Base-by-base conservation (phyloP, 2,797 vertebrate species). In the Catharus ustulatus region DNA sequence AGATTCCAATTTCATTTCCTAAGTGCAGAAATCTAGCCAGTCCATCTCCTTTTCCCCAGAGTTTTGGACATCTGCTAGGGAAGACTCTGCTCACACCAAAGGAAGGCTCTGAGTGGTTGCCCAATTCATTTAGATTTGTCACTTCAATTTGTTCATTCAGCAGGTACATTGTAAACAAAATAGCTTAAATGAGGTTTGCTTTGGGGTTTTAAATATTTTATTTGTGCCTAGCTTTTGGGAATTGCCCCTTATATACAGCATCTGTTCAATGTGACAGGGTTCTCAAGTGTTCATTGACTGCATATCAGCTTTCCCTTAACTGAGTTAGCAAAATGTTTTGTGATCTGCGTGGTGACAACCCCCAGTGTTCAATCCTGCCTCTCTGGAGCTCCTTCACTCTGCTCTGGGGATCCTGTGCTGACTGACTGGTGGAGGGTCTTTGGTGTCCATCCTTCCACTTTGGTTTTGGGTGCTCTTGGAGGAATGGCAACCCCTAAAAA, bases 51-150 rank as follows among this genome's bases (percentile, higher is more conserved):
- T 91, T 92, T 94, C 89, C 86, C 93, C 30, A 57, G 78, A 79
- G 81, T 83, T 94, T 72, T 92, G 68, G 74, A 80, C 94, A 96
- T 95, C 89, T 95, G 89, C 85, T 95, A 72, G 71, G 40, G 81
- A 95, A 93, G 91, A 78, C 32, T 59, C 51, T 6, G 51, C 80
- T 88, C 73, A 72, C 82, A 77, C 71, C 1, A 0, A 79, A 94
- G 84, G 68, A 93, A 95, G 63, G 71, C 82, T 86, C 64, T 95
- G 89, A 94, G 89, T 95, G 66, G 64, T 43, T 89, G 90, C 75
- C 73, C 75, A 90, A 89, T 97, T 96, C 93, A 95, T 96, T 95
- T 92, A 93, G 87, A 88, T 86, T 92, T 93, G 82, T 94, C 95
- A 78, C 78, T 94, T 96, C 93, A 82, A 93, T 97, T 91, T 95